Conservation (phyloP, 2,888 invertebrate species). For the Syrista parreyssii region DNA sequence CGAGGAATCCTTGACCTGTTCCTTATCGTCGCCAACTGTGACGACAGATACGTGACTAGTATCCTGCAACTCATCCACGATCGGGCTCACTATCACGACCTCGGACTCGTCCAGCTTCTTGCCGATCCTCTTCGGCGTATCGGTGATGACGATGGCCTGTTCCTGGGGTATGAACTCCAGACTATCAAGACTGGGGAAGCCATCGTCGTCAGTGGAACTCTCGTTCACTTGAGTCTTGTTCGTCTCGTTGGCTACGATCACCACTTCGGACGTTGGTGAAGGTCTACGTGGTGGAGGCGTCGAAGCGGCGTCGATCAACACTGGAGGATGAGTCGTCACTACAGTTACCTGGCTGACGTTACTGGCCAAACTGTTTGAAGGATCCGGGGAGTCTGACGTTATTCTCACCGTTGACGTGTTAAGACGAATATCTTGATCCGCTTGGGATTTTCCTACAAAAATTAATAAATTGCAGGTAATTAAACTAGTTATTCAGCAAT, state of each 20-base stretch:
- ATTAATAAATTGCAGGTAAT: neutral
- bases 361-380: conserved; percentile 80
- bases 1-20: conserved; percentile 80
- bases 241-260: conserved; percentile 83
- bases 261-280: conserved; percentile 78
- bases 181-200: conserved; percentile 80
- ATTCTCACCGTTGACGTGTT: conserved; percentile 69
- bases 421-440: conserved; percentile 56
- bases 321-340: conserved; percentile 84
- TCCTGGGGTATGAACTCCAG: conserved; percentile 71
- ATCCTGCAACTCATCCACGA: conserved; percentile 70
- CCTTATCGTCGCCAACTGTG: conserved; percentile 83
- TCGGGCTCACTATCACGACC: conserved; percentile 83
- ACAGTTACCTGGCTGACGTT: conserved; percentile 85
- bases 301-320: conserved; percentile 78
- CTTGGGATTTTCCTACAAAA: conserved; percentile 45
- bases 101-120: conserved; percentile 88
- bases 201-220: conserved; percentile 80
- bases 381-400: conserved; percentile 69
- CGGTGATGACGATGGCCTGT: conserved; percentile 62
- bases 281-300: conserved; percentile 76
- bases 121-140: conserved; percentile 64
- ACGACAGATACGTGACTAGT: conserved; percentile 93
- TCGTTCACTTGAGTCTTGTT: conserved; percentile 77
- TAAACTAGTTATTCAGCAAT: neutral